These are phyloP conservation scores for Peromyscus eremicus DNA, from an alignment of 2,797 vertebrate species.

Conservation along the genomic window DNA sequence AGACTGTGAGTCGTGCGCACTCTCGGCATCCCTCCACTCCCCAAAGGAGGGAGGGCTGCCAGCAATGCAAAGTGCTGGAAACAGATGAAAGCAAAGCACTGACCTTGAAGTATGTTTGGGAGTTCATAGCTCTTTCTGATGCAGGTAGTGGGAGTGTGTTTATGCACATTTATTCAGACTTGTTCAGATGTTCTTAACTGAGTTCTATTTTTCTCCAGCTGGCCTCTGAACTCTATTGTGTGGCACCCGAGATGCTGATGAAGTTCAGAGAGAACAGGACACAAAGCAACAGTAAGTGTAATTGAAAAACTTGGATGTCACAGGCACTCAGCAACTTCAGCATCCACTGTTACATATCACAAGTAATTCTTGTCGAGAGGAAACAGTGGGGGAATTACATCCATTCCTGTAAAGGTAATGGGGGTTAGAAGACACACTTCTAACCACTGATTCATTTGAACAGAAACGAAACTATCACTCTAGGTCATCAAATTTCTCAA, in stretches of 20 bases:
- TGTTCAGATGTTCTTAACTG: constrained; percentile 37
- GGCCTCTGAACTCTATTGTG: constrained; percentile 37
- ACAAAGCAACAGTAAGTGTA: neutral
- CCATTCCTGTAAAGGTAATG: neutral
- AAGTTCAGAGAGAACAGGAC: constrained; percentile 14
- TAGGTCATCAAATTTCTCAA: neutral
- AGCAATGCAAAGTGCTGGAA: constrained; percentile 69
- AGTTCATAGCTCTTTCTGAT: constrained; percentile 66
- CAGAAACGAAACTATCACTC: neutral
- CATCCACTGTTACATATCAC: neutral
- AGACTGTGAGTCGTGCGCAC: constrained; percentile 50
- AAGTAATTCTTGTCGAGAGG: neutral
- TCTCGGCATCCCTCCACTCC: constrained; percentile 46
- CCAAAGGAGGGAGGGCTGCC: constrained; percentile 65
- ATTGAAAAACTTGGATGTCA: neutral
- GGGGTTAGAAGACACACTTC: neutral
- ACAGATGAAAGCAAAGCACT: constrained; percentile 67
- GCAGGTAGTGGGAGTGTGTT: constrained; percentile 43
- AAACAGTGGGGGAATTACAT: neutral
- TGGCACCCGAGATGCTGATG: neutral
- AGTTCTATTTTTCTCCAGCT: neutral
- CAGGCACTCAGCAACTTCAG: neutral
- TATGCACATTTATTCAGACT: constrained; percentile 49
- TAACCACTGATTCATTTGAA: neutral
- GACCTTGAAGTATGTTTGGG: constrained; percentile 65